Conservation (phyloP, 2,888 invertebrate species). For the Blastobasis lacticolella region DNA sequence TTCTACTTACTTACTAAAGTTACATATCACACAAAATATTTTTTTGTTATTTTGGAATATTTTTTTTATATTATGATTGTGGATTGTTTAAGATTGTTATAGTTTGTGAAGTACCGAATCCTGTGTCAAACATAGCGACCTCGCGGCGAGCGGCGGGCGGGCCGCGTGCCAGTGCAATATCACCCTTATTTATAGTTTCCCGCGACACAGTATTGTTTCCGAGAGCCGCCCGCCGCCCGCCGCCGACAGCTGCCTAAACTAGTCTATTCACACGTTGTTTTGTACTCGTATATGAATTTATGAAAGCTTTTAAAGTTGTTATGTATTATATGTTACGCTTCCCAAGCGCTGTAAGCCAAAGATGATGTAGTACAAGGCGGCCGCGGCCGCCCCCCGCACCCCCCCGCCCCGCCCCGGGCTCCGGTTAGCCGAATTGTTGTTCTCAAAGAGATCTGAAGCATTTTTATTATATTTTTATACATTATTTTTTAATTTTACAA, state of each 20-base stretch:
- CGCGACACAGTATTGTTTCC: too few species aligned
- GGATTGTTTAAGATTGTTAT: conserved; percentile 9
- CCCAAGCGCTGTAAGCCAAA: conserved; percentile 61
- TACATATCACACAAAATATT: conserved; percentile 51
- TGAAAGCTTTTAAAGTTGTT: conserved; percentile 28
- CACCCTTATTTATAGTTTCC: too few species aligned
- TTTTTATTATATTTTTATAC: too few species aligned
- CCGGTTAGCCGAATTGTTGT: background rate
- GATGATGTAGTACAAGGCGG: conserved; percentile 46
- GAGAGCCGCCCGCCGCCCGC: too few species aligned
- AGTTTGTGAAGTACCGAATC: conserved; percentile 16
- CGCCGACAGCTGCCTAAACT: too few species aligned
- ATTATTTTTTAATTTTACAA: too few species aligned
- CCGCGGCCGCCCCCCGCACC: background rate
- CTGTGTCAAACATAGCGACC: conserved; percentile 48
- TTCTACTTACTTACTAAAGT: conserved; percentile 23
- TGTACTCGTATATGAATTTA: conserved; percentile 26
- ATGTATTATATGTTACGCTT: conserved; percentile 53
- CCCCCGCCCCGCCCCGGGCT: background rate
- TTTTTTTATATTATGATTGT: conserved; percentile 26
- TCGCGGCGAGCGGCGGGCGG: conserved; percentile 7
- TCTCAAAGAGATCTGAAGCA: too few species aligned
- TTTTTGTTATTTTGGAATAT: conserved; percentile 21
- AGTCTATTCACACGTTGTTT: conserved; percentile 9
- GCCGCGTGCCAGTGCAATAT: too few species aligned